Conservation (phyloP, 2,888 invertebrate species). For the Acholoe squamosa region DNA sequence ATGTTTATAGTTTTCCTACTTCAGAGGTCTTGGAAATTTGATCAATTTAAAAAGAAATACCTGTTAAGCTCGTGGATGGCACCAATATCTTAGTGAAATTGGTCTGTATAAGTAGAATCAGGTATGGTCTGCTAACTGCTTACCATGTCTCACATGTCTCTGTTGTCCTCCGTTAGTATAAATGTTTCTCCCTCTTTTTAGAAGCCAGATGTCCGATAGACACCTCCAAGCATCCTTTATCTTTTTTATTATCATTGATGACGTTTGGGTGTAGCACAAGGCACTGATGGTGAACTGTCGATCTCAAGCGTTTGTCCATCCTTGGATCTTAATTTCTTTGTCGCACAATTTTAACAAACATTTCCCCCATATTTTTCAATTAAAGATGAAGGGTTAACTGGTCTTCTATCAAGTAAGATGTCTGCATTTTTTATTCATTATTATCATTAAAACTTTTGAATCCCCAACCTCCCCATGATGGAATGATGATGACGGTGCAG, state of each 20-base stretch:
- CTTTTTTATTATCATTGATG: background rate
- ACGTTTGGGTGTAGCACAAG: background rate
- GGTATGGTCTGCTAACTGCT: background rate
- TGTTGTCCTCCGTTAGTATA: background rate
- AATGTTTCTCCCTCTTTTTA: background rate
- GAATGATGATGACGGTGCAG: background rate
- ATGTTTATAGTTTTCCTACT: too few species aligned
- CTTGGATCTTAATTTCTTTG: background rate
- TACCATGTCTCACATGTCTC: constrained; percentile 31
- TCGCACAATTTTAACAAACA: background rate
- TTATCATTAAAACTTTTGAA: background rate
- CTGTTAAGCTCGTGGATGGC: background rate
- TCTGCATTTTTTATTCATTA: background rate
- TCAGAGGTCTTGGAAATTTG: too few species aligned
- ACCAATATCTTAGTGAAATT: background rate
- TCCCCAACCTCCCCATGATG: background rate
- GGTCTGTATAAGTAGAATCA: background rate
- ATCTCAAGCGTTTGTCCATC: background rate
- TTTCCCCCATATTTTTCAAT: constrained; percentile 24
- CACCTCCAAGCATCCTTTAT: background rate
- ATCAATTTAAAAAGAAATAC: too few species aligned
- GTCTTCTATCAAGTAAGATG: constrained; percentile 56
- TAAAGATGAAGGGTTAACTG: constrained; percentile 56
- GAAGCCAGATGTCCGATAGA: background rate
- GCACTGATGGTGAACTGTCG: background rate